Base-by-base conservation (phyloP, 2,888 invertebrate species). In the Allacma fusca region DNA sequence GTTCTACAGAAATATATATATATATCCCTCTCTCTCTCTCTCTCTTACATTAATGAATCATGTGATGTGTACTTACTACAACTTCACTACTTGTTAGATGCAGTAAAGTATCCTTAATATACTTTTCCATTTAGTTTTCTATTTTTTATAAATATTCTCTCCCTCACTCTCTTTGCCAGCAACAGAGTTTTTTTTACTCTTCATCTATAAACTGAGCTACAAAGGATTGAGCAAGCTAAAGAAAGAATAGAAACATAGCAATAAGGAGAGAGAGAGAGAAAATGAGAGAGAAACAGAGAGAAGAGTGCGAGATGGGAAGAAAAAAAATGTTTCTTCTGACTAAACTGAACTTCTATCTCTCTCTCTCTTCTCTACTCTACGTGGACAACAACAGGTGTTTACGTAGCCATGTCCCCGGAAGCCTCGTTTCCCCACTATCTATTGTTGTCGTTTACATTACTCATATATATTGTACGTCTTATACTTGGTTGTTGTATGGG, bases 351-450 rank as follows among this genome's bases (percentile, higher is more conserved):
- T 67, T 68, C 75, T 68, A 19, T 24, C 44, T 69, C 75, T 65
- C 50, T 34, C 65, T 65, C 71, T 64, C 74, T 67, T 75, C 65
- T 40, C 29, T 43, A 65, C 59, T 72, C n/a, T 72, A 28, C 59
- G 72, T 72, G 65, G 81, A 81, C 79, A 80, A 83, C 83, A 84
- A 84, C 84, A 84, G 84, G 84, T 84, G 84, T 84, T 83, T 84
- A 83, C 81, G 83, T 80, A 82, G 81, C 81, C 81, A 80, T 82
- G 83, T 84, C 84, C 84, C 84, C 84, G 84, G 84, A 84, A 84
- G 84, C 83, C 75, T 80, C 80, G 83, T 81, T 83, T 84, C 82
- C 83, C 62, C 79, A 80, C 81, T 79, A 80, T 79, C 80, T 73
- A 78, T 78, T 80, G 78, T 71, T 74, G 64, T 74, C 74, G 64